Conservation (phyloP, 2,888 invertebrate genomes). For the Drosophila pseudotalamancana region DNA sequence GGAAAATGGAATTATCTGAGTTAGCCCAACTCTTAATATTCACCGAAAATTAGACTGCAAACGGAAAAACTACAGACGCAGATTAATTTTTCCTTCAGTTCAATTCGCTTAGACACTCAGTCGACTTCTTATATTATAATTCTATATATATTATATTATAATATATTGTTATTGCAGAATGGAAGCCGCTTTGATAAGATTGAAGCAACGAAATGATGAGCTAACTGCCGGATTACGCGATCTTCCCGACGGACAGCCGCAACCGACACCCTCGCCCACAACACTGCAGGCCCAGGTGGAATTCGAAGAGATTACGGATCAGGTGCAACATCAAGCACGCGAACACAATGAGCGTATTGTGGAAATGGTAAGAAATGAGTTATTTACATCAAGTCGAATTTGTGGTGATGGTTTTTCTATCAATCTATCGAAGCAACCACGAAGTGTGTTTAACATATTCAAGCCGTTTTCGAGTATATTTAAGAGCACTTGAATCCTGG, state of each 20-base stretch:
- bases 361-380: conserved; percentile 82
- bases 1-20: no score
- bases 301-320: conserved; percentile 79
- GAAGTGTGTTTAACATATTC: conserved; percentile 81
- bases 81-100: no score
- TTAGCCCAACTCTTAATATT: no score
- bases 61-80: no score
- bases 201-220: conserved; percentile 84
- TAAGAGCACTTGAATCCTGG: conserved; percentile 67
- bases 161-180: conserved; percentile 69
- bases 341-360: conserved; percentile 84
- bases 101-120: no score
- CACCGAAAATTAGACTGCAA: no score
- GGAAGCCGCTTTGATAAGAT: conserved; percentile 83
- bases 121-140: no score
- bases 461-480: conserved; percentile 81
- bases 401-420: conserved; percentile 14
- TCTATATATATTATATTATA: no score
- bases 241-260: conserved; percentile 77
- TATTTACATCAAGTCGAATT: neutral
- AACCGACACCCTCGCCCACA: conserved; percentile 60
- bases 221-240: conserved; percentile 79
- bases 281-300: conserved; percentile 64
- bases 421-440: conserved; percentile 68
- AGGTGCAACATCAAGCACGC: conserved; percentile 78